Evolutionary conservation across 1,140 invertebrate genomes (phyloP).

Genomic region (Tetramorium parvispinum): DNA sequence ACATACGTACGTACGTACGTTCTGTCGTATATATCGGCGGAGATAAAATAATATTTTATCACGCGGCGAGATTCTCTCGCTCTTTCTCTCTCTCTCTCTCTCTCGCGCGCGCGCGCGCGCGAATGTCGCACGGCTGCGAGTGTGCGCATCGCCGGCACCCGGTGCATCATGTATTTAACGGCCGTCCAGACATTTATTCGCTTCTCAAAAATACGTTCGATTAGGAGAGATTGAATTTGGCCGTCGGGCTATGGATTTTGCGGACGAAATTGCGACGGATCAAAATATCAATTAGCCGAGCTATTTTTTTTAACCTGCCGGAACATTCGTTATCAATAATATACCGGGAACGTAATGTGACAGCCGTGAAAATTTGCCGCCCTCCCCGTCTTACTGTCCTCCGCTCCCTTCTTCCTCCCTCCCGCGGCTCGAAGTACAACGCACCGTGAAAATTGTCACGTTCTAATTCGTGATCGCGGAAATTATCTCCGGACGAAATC

Average conservation of each 20-base stretch:
- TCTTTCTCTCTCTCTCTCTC: neutral
- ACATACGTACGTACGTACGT: neutral
- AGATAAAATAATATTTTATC: constrained; percentile 59
- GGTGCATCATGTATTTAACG: constrained; percentile 54
- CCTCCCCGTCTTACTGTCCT: neutral
- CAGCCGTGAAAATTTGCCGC: constrained; percentile 27
- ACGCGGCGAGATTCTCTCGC: constrained; percentile 27
- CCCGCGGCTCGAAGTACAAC: neutral
- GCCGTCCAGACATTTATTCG: constrained; percentile 71
- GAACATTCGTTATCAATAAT: constrained; percentile 67
- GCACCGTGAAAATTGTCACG: constrained; percentile 39
- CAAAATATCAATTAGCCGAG: constrained; percentile 71
- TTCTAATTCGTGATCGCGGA: constrained; percentile 48
- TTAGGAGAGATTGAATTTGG: constrained; percentile 71
- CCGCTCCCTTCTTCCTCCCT: neutral
- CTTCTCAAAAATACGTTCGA: constrained; percentile 67
- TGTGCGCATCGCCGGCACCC: neutral
- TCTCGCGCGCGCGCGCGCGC: neutral
- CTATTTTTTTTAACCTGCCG: constrained; percentile 45
- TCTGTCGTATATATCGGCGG: constrained; percentile 15
- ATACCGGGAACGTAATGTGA: constrained; percentile 44
- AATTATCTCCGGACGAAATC: constrained; percentile 45
- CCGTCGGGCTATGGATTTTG: constrained; percentile 50
- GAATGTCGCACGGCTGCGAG: constrained; percentile 5
- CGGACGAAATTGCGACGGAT: constrained; percentile 57